Base-by-base conservation (phyloP, 2,797 vertebrate species). In the Pipistrellus nathusii region DNA sequence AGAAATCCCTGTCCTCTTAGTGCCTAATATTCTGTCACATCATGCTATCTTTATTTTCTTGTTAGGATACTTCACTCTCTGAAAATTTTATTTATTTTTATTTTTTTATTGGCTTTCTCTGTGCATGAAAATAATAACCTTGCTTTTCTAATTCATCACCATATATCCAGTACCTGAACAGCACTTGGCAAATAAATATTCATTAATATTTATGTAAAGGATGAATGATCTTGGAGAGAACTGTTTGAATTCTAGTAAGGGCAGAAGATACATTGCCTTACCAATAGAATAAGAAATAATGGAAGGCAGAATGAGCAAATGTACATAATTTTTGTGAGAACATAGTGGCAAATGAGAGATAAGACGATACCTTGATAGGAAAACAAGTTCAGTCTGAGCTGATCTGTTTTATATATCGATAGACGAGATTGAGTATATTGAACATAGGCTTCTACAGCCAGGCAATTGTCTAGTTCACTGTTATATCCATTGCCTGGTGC, bases 141-240 rank as follows among this genome's bases (percentile, higher is more conserved):
- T 91, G n/a, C 27, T 86, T 69, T 92, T 53, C 66, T 91, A 87
- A 72, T 48, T 82, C 32, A 71, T 30, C 46, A 35, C 10, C 38
- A 0, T 83, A n/a, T 92, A 83, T 95, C 59, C 21, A 86, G 46
- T 83, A 83, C 53, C n/a, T 59, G 53, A 95, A 84, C 38, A 80
- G 21, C 64, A 82, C 30, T 44, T 92, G 35, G 44, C 44, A 53
- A 72, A 64, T 80, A 88, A 76, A 76, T 51, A 76, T 89, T 41
- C 51, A 41, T 90, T 85, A 92, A 41, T 87, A 32, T 73, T 81
- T 85, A 35, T 78, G 59, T n/a, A 53, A 27, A 85, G 32, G 66
- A 53, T 93, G 46, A 85, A 83, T 77, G 32, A 46, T 71, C 46
- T 85, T 85, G 44, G 84, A 77, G 86, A 93, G 13, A 86, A 62